Percentiles rank a stretch among this genome's conserved stretches.
These are phyloP conservation scores for Acanthurus leucopareius DNA, from an alignment of 2,797 vertebrate genomes.

Conservation along the genomic window DNA sequence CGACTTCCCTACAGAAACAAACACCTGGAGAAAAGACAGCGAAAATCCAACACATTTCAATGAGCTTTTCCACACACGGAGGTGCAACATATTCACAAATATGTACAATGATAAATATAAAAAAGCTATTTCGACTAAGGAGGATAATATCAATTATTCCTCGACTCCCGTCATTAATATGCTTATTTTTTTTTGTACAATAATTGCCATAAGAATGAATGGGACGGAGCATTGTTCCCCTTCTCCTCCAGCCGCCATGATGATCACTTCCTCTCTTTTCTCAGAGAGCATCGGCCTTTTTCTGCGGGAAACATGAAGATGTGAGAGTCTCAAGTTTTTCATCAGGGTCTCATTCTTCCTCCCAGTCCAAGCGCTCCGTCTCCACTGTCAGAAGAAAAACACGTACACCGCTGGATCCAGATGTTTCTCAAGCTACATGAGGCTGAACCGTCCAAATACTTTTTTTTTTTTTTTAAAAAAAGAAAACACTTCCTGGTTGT, in stretches of 20 bases:
- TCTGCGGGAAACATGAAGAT: constrained; percentile 24
- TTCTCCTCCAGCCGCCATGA: constrained; percentile 37
- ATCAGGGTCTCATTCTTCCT: constrained; percentile 67
- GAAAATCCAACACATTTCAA: constrained; percentile 65
- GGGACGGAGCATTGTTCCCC: constrained; percentile 43
- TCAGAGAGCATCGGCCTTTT: constrained; percentile 27
- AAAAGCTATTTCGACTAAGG: constrained; percentile 82
- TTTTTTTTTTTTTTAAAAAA: too few species aligned
- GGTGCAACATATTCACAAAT: constrained; percentile 88
- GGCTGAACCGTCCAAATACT: background rate
- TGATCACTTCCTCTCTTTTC: background rate
- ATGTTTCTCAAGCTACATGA: background rate
- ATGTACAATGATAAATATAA: constrained; percentile 90
- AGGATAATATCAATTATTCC: constrained; percentile 80
- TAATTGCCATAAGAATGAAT: constrained; percentile 81
- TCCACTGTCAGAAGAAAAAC: constrained; percentile 58
- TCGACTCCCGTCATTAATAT: constrained; percentile 75
- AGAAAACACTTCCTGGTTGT: constrained; percentile 5
- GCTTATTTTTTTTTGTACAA: constrained; percentile 83
- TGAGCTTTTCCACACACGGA: constrained; percentile 78
- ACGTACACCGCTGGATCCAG: constrained; percentile 62
- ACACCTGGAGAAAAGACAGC: constrained; percentile 63
- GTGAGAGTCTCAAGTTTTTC: constrained; percentile 44
- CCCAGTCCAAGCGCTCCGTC: constrained; percentile 47
- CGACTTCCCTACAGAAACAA: constrained; percentile 44